A percentile compares a stretch with the other conserved stretches of the same genome.
These are phyloP conservation scores for Rotaria magnacalcarata DNA, from an alignment of 2,888 invertebrate genomes.

Conservation along the genomic window DNA sequence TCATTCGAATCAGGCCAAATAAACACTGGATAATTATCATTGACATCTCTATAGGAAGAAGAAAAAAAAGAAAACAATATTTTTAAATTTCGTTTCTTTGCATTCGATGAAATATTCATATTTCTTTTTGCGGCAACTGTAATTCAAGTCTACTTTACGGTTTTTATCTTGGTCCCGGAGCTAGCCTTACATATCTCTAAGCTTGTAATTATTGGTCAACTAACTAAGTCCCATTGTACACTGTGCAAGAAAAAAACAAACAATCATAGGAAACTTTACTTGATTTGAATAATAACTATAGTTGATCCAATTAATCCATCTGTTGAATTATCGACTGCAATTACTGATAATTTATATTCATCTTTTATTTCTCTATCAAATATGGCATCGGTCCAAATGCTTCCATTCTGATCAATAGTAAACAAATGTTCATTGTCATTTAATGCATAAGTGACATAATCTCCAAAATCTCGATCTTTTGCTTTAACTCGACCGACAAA, in stretches of 20 bases:
- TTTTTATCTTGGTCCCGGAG: too few relatives aligned
- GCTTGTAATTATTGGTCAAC: too few relatives aligned
- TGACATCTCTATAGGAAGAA: constrained; percentile 75
- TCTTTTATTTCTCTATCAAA: neutral
- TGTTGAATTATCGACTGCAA: neutral
- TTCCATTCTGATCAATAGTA: constrained; percentile 12
- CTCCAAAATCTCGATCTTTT: neutral
- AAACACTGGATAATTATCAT: constrained; percentile 85
- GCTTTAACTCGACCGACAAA: constrained; percentile 33
- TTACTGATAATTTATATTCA: neutral
- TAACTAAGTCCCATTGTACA: too few relatives aligned
- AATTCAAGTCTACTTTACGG: too few relatives aligned
- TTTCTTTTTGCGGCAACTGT: too few relatives aligned
- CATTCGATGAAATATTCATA: too few relatives aligned
- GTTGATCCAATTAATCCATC: neutral
- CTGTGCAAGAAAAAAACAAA: neutral
- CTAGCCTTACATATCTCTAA: too few relatives aligned
- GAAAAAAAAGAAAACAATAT: neutral
- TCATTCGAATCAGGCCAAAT: constrained; percentile 50
- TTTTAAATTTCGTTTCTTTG: too few relatives aligned
- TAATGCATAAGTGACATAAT: neutral
- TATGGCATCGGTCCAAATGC: neutral
- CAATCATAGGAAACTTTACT: neutral
- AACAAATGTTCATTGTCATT: neutral
- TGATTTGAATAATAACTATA: neutral